Conservation (phyloP, 2,888 invertebrate genomes). For the Nezara viridula region DNA sequence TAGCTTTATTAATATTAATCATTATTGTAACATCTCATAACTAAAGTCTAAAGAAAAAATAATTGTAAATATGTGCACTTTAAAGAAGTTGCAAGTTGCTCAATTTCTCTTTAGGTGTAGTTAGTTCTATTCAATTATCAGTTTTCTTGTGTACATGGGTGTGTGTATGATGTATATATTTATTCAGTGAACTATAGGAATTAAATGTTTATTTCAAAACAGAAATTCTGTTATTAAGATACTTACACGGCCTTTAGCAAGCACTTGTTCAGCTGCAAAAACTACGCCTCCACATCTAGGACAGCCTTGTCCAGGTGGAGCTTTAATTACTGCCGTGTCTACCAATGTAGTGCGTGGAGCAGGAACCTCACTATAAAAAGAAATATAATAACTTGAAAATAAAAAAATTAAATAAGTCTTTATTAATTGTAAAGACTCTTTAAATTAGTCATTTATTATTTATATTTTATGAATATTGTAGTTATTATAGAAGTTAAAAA, state of each 20-base stretch:
- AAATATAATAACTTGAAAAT: background rate
- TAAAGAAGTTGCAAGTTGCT: too few species aligned
- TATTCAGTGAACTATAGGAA: background rate
- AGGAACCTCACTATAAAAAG: conserved; percentile 65
- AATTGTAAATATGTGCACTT: too few species aligned
- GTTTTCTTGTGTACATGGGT: too few species aligned
- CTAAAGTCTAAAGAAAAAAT: too few species aligned
- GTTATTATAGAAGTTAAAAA: too few species aligned
- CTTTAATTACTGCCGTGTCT: conserved; percentile 85
- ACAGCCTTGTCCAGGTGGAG: conserved; percentile 88
- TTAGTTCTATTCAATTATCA: too few species aligned
- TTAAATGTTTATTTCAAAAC: background rate
- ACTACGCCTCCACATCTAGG: conserved; percentile 91
- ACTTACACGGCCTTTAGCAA: conserved; percentile 82
- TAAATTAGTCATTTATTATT: background rate
- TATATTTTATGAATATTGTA: background rate
- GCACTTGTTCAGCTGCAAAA: conserved; percentile 93
- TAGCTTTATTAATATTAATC: too few species aligned
- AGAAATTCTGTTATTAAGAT: background rate
- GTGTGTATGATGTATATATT: too few species aligned
- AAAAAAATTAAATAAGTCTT: background rate
- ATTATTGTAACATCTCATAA: too few species aligned
- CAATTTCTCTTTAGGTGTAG: too few species aligned
- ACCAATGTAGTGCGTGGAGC: conserved; percentile 73
- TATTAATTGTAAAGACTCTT: background rate